phyloP scores from a whole-genome alignment of 2,113 vertebrate genomes.

The Calonectris borealis region DNA sequence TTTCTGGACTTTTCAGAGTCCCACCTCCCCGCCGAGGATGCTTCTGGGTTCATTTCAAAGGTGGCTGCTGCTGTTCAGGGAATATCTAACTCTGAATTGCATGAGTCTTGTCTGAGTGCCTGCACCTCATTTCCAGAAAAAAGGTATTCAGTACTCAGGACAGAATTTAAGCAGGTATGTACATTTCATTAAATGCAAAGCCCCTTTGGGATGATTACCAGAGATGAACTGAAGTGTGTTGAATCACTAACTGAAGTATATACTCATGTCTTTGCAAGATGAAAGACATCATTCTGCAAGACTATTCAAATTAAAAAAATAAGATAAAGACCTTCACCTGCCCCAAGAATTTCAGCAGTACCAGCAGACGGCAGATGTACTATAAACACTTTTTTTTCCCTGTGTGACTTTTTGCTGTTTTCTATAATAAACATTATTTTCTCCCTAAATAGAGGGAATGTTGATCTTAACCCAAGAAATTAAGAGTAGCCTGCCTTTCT shows the following conservation, averaged over 20 bases:
- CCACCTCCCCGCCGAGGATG: neutral
- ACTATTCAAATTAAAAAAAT: neutral
- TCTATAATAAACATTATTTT: neutral
- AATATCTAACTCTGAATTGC: neutral
- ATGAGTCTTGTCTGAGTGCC: neutral
- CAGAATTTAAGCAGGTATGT: neutral
- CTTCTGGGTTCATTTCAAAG: neutral
- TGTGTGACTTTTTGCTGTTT: neutral
- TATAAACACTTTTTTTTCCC: neutral
- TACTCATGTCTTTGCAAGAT: neutral
- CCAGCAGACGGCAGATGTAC: neutral
- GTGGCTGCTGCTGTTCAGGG: neutral
- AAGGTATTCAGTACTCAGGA: neutral
- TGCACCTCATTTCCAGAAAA: neutral
- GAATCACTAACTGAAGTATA: neutral
- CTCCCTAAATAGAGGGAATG: neutral
- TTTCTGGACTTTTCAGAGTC: neutral
- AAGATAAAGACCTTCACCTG: neutral
- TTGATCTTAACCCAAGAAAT: slow-evolving; percentile 15
- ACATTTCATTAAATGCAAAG: neutral
- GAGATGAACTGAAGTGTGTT: neutral
- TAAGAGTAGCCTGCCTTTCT: slow-evolving; percentile 16
- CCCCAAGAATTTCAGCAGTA: neutral
- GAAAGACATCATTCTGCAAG: neutral
- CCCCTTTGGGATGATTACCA: neutral